These are phyloP conservation scores for Plagodis dolabraria DNA, from an alignment of 2,888 invertebrate genomes.

Conservation along the genomic window DNA sequence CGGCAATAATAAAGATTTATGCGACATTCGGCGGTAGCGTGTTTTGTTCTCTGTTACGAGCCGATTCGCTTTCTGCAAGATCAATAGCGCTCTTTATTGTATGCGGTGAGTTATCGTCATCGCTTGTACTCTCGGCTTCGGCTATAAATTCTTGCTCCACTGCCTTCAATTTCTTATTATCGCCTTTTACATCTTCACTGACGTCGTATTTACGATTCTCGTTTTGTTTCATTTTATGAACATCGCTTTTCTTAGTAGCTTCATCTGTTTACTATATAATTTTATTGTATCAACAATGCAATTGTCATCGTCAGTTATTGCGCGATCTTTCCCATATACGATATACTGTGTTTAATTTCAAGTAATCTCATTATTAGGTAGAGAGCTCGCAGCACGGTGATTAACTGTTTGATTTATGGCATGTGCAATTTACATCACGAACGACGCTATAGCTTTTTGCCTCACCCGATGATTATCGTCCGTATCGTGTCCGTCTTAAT, in stretches of 20 bases:
- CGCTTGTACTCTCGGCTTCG: conserved; percentile 66
- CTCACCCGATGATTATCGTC: conserved; percentile 79
- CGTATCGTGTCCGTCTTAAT: conserved; percentile 83
- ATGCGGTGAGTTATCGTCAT: conserved; percentile 74
- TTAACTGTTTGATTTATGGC: conserved; percentile 83
- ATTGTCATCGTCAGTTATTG: conserved; percentile 53
- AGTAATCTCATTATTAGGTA: conserved; percentile 81
- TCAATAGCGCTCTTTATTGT: conserved; percentile 83
- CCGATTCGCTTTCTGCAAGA: conserved; percentile 82
- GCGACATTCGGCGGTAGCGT: conserved; percentile 83
- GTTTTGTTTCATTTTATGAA: conserved; percentile 54
- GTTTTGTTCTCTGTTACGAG: conserved; percentile 82
- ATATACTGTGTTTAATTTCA: conserved; percentile 66
- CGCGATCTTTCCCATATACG: conserved; percentile 57
- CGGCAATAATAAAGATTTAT: conserved; percentile 85
- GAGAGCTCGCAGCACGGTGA: conserved; percentile 71
- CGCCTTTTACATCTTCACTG: conserved; percentile 72
- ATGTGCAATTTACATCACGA: conserved; percentile 81
- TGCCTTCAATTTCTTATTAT: conserved; percentile 73
- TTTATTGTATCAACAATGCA: conserved; percentile 41
- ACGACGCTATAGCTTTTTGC: conserved; percentile 80
- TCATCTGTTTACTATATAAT: conserved; percentile 39
- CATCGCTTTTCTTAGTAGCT: conserved; percentile 31
- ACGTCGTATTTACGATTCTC: conserved; percentile 52
- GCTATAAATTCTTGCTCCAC: conserved; percentile 69